Conservation (phyloP, 2,888 invertebrate species). For the Synanthedon tipuliformis region DNA sequence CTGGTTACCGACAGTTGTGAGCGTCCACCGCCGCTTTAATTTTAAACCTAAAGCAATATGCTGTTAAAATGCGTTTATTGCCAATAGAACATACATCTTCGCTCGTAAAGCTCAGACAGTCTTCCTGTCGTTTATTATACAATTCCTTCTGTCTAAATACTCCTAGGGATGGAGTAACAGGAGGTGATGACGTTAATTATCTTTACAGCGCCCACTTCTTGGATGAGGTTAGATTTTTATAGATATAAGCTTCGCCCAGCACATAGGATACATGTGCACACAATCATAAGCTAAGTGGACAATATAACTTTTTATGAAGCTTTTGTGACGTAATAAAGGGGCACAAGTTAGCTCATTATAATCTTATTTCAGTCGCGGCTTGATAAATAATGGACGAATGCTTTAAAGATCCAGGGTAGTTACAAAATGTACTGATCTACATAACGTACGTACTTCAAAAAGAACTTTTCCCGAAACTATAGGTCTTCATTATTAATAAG, state of each 20-base stretch:
- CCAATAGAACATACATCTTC: conserved; percentile 44
- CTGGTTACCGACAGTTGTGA: conserved; percentile 22
- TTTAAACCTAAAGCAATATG: conserved; percentile 46
- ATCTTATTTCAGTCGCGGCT: no score
- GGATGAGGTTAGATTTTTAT: not conserved
- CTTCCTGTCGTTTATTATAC: conserved; percentile 47
- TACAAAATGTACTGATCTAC: no score
- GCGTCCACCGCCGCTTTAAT: conserved; percentile 41
- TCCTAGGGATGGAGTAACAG: conserved; percentile 13
- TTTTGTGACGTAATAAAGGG: no score
- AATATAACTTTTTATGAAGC: no score
- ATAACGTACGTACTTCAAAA: no score
- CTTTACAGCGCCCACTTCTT: conserved; percentile 1
- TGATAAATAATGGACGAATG: no score
- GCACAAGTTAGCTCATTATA: no score
- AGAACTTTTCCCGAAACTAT: no score
- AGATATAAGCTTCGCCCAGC: not conserved
- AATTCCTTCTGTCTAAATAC: conserved; percentile 33
- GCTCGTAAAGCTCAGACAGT: conserved; percentile 43
- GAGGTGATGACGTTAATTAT: conserved; percentile 8
- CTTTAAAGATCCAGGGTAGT: no score
- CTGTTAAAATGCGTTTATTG: conserved; percentile 49
- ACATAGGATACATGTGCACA: no score
- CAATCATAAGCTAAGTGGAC: no score
- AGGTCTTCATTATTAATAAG: no score